A percentile compares a stretch with the other conserved stretches of the same genome.
Conservation (phyloP, 1,140 invertebrate species). For the Wasmannia auropunctata region DNA sequence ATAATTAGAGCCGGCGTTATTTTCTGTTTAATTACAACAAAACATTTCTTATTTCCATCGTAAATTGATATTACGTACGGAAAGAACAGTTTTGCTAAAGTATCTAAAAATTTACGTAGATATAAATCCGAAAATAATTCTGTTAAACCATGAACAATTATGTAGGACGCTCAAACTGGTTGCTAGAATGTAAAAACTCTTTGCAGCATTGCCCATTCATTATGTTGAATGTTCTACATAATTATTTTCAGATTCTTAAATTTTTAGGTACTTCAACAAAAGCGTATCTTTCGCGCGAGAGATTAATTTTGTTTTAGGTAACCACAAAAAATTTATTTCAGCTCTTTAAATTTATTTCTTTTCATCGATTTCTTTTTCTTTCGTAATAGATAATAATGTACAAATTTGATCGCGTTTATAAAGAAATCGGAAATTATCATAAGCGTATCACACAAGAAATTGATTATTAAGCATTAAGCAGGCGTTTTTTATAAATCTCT, state of each 20-base stretch:
- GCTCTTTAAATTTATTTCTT: neutral
- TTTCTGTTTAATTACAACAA: neutral
- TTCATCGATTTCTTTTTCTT: neutral
- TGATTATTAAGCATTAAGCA: neutral
- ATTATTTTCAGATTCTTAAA: too few relatives aligned
- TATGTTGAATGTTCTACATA: too few relatives aligned
- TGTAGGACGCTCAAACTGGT: too few relatives aligned
- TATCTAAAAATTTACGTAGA: too few relatives aligned
- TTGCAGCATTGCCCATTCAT: too few relatives aligned
- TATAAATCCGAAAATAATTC: too few relatives aligned
- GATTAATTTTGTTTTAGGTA: neutral
- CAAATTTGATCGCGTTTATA: neutral
- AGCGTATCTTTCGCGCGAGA: too few relatives aligned
- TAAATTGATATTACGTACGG: neutral
- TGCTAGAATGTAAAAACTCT: too few relatives aligned
- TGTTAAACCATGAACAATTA: too few relatives aligned
- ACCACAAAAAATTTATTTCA: neutral
- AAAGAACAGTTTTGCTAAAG: too few relatives aligned
- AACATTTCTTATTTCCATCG: neutral
- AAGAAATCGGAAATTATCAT: neutral
- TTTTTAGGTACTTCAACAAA: too few relatives aligned
- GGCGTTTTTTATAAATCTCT: neutral
- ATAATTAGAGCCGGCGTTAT: neutral
- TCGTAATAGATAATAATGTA: neutral
- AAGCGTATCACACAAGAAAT: neutral